Base-by-base conservation (phyloP, 2,888 invertebrate genomes). In the Ophion slaviceki region DNA sequence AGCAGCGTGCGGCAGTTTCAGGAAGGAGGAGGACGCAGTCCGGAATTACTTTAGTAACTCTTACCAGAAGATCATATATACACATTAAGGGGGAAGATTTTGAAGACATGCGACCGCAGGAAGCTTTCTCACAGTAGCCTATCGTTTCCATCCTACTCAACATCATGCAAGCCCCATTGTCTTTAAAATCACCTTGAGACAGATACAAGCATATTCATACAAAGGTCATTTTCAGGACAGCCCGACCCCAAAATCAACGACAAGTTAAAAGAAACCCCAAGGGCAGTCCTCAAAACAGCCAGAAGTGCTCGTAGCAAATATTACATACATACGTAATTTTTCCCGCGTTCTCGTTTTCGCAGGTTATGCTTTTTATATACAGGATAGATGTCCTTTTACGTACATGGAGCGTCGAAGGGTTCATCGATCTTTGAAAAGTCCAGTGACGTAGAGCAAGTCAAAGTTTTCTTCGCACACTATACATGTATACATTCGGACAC, bases 401-500 rank as follows among this genome's bases (percentile, higher is more conserved):
- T 53, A 10, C 14, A 7, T 57, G 70, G 40, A 36, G 36, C 53
- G 28, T 57, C 47, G 57, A 82, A 53, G 84, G 77, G 86, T 83
- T 87, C 87, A 87, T 86, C 82, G 79, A 90, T 91, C 88, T 91
- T 90, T 91, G 88, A 89, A 90, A 90, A 91, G 91, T 89, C 62
- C 36, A 47, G 47, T 32, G 80, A 61, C 80, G 62, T 24, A 59
- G 70, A 59, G 75, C 64, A 84, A 83, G 80, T 85, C 80, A 70
- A 87, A 90, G 86, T 91, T 90, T 85, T 67, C 75, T 45, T 47
- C 68, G 70, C 24, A 59, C 71, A 36, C 53, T 74, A 36, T 62
- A 61, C 24, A 14, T n/a, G 32, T 32, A 57, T 47, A 24, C n/a
- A 45, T 62, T 62, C 36, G 40, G 62, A 14, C 61, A 62, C 64